These are phyloP conservation scores for Platyscapa corneri DNA, from an alignment of 1,140 invertebrate species.

Conservation along the genomic window DNA sequence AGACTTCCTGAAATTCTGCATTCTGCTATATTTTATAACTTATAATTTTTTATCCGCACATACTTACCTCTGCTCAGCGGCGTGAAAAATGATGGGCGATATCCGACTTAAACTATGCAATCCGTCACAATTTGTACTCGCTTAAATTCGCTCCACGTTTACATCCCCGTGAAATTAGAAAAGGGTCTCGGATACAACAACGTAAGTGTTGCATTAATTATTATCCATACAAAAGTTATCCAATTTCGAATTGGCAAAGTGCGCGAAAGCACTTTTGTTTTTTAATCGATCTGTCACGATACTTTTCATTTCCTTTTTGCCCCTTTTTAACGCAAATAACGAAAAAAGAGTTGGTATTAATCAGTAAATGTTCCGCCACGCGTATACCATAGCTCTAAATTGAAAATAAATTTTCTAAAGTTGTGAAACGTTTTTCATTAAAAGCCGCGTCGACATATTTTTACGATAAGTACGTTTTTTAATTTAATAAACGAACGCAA, in stretches of 20 bases:
- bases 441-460: too few species aligned
- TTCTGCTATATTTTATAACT: neutral
- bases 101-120: conserved; percentile 13
- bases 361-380: too few species aligned
- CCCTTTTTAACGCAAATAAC: too few species aligned
- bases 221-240: neutral
- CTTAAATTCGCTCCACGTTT: neutral
- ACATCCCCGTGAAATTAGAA: conserved; percentile 1
- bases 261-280: too few species aligned
- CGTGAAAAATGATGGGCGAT: conserved; percentile 21
- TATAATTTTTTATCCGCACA: neutral
- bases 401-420: too few species aligned
- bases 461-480: too few species aligned
- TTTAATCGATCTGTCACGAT: too few species aligned
- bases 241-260: neutral
- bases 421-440: too few species aligned
- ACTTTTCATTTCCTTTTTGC: too few species aligned
- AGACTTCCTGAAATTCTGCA: neutral
- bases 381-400: too few species aligned
- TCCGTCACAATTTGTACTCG: neutral
- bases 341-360: too few species aligned
- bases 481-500: too few species aligned
- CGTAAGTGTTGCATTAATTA: neutral
- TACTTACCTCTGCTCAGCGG: neutral
- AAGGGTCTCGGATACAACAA: neutral